Conservation (phyloP, 2,113 vertebrate genomes). For the Cercocebus atys region DNA sequence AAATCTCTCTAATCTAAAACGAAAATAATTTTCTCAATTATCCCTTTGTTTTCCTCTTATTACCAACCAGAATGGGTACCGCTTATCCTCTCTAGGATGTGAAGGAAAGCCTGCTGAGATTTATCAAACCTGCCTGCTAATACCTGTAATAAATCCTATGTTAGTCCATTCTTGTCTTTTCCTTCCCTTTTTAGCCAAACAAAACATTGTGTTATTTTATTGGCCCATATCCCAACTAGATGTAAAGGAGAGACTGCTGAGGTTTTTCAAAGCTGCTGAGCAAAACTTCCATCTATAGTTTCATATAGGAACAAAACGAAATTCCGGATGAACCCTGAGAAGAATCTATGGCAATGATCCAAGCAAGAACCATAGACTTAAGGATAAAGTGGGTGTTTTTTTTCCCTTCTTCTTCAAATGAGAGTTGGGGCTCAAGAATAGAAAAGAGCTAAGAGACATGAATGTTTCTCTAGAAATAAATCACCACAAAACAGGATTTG, state of each 20-base stretch:
- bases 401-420: not conserved
- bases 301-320: not conserved
- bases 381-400: not conserved
- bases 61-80: not conserved
- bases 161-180: conserved; percentile 17
- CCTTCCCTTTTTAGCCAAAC: not conserved
- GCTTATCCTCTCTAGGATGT: conserved; percentile 8
- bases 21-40: not conserved
- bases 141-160: not conserved
- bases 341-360: not conserved
- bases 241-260: not conserved
- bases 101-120: conserved; percentile 22
- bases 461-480: conserved; percentile 24
- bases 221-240: not conserved
- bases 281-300: conserved; percentile 21
- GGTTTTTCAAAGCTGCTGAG: not conserved
- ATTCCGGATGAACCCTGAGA: not conserved
- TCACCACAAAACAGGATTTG: conserved; percentile 12
- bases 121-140: not conserved
- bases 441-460: not conserved
- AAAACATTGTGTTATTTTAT: not conserved
- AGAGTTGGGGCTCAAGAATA: not conserved
- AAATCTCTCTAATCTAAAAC: conserved; percentile 10
- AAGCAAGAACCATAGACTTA: not conserved
- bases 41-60: conserved; percentile 13